These are phyloP conservation scores for Eustalomyia histrio DNA, from an alignment of 2,888 invertebrate genomes.

Conservation along the genomic window DNA sequence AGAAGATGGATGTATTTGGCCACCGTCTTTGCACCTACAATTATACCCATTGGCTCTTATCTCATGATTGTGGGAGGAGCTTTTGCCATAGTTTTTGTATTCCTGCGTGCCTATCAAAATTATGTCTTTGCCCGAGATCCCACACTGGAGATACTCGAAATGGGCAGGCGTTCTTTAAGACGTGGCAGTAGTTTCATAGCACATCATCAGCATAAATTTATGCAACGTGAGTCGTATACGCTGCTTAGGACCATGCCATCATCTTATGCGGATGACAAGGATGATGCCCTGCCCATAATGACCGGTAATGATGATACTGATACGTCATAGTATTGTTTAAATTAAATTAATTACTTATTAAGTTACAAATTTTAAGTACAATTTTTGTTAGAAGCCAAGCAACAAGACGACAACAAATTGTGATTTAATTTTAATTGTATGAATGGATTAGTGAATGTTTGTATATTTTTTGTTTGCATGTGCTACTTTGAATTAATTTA, in stretches of 20 bases:
- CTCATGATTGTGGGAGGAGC: conserved; percentile 86
- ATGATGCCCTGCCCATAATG: conserved; percentile 73
- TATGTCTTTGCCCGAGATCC: conserved; percentile 84
- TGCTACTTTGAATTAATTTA: conserved; percentile 29
- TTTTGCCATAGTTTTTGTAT: conserved; percentile 83
- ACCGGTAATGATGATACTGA: conserved; percentile 60
- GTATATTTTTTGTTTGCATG: conserved; percentile 27
- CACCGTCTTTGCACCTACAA: conserved; percentile 87
- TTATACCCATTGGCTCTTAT: conserved; percentile 86
- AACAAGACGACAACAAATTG: conserved; percentile 61
- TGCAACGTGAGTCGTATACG: conserved; percentile 77
- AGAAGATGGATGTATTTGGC: conserved; percentile 89
- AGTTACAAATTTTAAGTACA: conserved; percentile 29
- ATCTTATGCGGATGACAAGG: conserved; percentile 67
- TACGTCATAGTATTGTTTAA: conserved; percentile 68
- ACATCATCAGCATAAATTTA: conserved; percentile 76
- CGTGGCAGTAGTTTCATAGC: conserved; percentile 81
- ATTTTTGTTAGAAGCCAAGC: conserved; percentile 47
- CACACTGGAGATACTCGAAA: conserved; percentile 87
- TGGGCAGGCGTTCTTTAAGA: conserved; percentile 86
- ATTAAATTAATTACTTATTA: conserved; percentile 13
- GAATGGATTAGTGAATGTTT: conserved; percentile 34
- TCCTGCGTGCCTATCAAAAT: conserved; percentile 88
- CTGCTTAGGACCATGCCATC: conserved; percentile 73
- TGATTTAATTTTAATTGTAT: conserved; percentile 61